phyloP scores from a whole-genome alignment of 2,113 vertebrate species.

The Heloderma charlesbogerti region DNA sequence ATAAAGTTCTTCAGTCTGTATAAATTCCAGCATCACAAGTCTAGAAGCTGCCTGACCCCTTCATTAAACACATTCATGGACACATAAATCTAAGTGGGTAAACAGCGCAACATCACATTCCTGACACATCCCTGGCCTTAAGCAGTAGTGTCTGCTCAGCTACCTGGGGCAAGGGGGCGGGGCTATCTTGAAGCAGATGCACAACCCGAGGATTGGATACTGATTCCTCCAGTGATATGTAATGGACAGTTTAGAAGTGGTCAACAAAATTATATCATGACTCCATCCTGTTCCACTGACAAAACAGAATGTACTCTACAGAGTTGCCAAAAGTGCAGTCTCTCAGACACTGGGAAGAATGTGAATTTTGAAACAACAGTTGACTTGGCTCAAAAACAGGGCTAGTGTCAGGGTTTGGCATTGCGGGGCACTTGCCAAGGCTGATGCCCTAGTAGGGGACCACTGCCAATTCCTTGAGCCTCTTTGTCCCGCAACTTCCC shows the following conservation, averaged over 20 bases:
- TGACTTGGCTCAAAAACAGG: slow-evolving; percentile 38
- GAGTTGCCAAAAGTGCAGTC: slow-evolving; percentile 41
- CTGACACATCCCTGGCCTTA: slow-evolving; percentile 49
- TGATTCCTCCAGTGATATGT: background rate
- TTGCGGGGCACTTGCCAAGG: background rate
- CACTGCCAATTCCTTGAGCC: background rate
- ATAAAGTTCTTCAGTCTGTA: slow-evolving; percentile 81
- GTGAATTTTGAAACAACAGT: slow-evolving; percentile 62
- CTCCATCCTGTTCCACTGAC: background rate
- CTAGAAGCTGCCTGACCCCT: slow-evolving; percentile 62
- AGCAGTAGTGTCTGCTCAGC: slow-evolving; percentile 70
- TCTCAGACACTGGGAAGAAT: slow-evolving; percentile 43
- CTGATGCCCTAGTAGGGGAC: background rate
- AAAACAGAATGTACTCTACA: background rate
- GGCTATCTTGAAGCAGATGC: slow-evolving; percentile 78
- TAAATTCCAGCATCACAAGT: slow-evolving; percentile 80
- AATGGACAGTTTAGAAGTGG: background rate
- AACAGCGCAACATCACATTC: slow-evolving; percentile 67
- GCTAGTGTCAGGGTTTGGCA: too few relatives aligned
- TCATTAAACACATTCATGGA: slow-evolving; percentile 72
- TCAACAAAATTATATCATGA: background rate
- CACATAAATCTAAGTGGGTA: slow-evolving; percentile 75
- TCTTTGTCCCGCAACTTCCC: background rate
- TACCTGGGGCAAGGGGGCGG: slow-evolving; percentile 49
- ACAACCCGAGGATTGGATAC: slow-evolving; percentile 66